phyloP scores from a whole-genome alignment of 1,140 invertebrate species.

The Patella vulgata region DNA sequence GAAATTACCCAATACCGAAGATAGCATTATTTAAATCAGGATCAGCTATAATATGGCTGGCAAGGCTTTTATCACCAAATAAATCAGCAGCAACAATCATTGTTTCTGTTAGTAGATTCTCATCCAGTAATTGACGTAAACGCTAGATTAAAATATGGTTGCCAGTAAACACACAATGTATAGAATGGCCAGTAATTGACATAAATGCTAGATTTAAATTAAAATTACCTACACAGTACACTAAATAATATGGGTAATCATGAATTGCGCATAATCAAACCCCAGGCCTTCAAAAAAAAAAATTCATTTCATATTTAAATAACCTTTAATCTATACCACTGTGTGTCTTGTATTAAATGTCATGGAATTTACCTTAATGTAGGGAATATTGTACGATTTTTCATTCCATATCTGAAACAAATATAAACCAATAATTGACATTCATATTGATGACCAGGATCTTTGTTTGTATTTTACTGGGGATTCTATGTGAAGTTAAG shows the following conservation, averaged over 20 bases:
- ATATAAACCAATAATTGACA: too few relatives aligned
- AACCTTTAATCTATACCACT: not conserved
- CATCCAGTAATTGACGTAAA: conserved; percentile 41
- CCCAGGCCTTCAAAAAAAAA: too few relatives aligned
- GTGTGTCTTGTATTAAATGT: not conserved
- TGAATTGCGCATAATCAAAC: too few relatives aligned
- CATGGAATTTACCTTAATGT: conserved; percentile 49
- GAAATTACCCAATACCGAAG: conserved; percentile 42
- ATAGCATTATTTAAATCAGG: conserved; percentile 34
- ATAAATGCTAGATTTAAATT: not conserved
- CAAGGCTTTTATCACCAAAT: conserved; percentile 19
- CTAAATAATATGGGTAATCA: too few relatives aligned
- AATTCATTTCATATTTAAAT: not conserved
- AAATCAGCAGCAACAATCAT: conserved; percentile 54
- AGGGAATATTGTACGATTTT: conserved; percentile 42
- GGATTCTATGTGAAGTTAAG: too few relatives aligned
- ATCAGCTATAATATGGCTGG: conserved; percentile 43
- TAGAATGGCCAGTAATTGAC: too few relatives aligned
- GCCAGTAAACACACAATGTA: too few relatives aligned
- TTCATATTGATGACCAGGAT: too few relatives aligned
- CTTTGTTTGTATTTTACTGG: too few relatives aligned
- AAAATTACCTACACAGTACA: too few relatives aligned
- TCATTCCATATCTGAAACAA: conserved; percentile 64
- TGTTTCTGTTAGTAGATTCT: conserved; percentile 37
- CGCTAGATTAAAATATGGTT: too few relatives aligned